These are phyloP conservation scores for Xylocopa sonorina DNA, from an alignment of 1,140 invertebrate genomes.

Conservation along the genomic window DNA sequence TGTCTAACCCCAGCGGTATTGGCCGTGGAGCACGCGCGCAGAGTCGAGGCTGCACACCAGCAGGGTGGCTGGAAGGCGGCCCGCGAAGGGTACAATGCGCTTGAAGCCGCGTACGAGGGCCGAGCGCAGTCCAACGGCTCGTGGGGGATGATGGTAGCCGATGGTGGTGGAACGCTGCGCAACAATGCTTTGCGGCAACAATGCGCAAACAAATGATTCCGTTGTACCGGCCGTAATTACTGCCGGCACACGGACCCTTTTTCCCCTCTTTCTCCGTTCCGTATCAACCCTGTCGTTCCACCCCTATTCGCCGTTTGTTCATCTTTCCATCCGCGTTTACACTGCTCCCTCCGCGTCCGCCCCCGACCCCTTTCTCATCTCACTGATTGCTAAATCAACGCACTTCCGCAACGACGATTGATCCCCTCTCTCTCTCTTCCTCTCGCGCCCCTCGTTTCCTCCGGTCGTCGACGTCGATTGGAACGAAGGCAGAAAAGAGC, in stretches of 20 bases:
- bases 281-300: slow-evolving; percentile 23
- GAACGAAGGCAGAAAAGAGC: slow-evolving; percentile 31
- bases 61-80: slow-evolving; percentile 17
- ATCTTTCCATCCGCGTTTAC: slow-evolving; percentile 45
- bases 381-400: slow-evolving; percentile 75
- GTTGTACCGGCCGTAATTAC: slow-evolving; percentile 76
- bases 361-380: slow-evolving; percentile 29
- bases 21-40: background rate
- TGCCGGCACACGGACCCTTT: slow-evolving; percentile 53
- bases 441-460: too few species aligned
- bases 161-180: slow-evolving; percentile 54
- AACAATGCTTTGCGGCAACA: slow-evolving; percentile 79
- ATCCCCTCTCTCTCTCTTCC: slow-evolving; percentile 37
- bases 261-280: background rate
- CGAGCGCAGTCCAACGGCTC: slow-evolving; percentile 12
- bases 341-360: background rate
- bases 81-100: slow-evolving; percentile 55
- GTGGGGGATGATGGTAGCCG: slow-evolving; percentile 32
- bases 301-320: slow-evolving; percentile 29
- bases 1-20: background rate
- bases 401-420: slow-evolving; percentile 70
- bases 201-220: slow-evolving; percentile 78
- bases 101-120: slow-evolving; percentile 41
- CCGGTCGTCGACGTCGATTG: slow-evolving; percentile 24
- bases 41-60: background rate